Evolutionary conservation across 2,888 invertebrate genomes (phyloP), one percentile per base, ranked within the genome.

Genomic region (Notocelia uddmanniana): DNA sequence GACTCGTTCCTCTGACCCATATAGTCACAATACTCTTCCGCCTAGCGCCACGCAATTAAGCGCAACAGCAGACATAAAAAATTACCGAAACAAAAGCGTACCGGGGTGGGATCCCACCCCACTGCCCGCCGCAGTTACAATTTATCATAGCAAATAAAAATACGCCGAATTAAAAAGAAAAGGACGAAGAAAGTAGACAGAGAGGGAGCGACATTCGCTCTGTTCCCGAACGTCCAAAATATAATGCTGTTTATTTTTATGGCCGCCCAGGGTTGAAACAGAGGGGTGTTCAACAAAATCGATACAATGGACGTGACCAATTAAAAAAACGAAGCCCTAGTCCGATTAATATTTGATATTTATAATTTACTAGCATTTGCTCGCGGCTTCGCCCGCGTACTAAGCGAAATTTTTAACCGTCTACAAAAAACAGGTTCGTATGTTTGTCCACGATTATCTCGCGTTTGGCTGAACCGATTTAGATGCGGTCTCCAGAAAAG

Each of bases 131-230:
- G 87, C 89, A 84, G 89, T 89, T 88, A 92, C 92, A 92, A 93
- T 93, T 93, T 93, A 93, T 93, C 93, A 93, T 93, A 91, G 89
- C 90, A 90, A 93, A 93, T 93, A 93, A 92, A 93, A 93, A 92
- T 92, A 92, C 89, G 86, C 86, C 83, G 89, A 91, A 92, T 91
- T 92, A 92, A 93, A 93, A 93, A 91, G 90, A 92, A 93, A 90
- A 91, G 88, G 85, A 92, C 83, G 87, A 90, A 89, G 91, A 89
- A 88, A 88, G 83, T 83, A 84, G 85, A 87, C 83, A 84, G 89
- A 88, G 89, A 87, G 87, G 82, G 88, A 85, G 86, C 84, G 83
- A 85, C 84, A 85, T 86, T 82, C 86, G 87, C 79, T 82, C 80
- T 83, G 81, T 76, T 79, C 80, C 83, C 81, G 84, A 85, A 86